phyloP scores from a whole-genome alignment of 1,140 invertebrate genomes.

The Papilio aristodemus region DNA sequence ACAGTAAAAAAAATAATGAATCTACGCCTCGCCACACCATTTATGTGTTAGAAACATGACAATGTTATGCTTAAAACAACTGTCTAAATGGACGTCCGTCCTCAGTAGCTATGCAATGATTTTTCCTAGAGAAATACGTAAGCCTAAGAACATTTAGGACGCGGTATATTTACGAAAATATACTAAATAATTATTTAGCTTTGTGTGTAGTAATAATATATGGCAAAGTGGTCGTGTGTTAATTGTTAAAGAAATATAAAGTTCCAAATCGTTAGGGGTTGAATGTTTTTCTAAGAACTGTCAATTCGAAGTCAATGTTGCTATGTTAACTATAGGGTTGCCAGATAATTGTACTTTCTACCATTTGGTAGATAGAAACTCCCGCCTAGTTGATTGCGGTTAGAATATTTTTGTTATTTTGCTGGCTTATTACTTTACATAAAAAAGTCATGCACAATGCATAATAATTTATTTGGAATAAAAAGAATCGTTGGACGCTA shows the following conservation, averaged over 20 bases:
- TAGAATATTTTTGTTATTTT: too few relatives aligned
- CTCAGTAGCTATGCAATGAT: neutral
- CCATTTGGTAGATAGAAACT: too few relatives aligned
- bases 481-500: too few relatives aligned
- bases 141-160: neutral
- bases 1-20: neutral
- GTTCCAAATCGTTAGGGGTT: neutral
- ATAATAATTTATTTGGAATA: too few relatives aligned
- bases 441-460: too few relatives aligned
- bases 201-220: neutral
- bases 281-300: neutral
- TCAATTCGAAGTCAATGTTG: too few relatives aligned
- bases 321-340: too few relatives aligned
- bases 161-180: neutral
- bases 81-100: neutral
- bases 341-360: too few relatives aligned
- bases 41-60: neutral
- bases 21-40: neutral
- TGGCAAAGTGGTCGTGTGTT: neutral
- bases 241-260: neutral
- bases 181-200: neutral
- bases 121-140: constrained; percentile 9
- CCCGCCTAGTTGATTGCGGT: too few relatives aligned
- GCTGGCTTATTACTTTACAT: too few relatives aligned
- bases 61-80: neutral